These are phyloP conservation scores for Cuculus canorus DNA, from an alignment of 2,797 vertebrate genomes.

Conservation along the genomic window DNA sequence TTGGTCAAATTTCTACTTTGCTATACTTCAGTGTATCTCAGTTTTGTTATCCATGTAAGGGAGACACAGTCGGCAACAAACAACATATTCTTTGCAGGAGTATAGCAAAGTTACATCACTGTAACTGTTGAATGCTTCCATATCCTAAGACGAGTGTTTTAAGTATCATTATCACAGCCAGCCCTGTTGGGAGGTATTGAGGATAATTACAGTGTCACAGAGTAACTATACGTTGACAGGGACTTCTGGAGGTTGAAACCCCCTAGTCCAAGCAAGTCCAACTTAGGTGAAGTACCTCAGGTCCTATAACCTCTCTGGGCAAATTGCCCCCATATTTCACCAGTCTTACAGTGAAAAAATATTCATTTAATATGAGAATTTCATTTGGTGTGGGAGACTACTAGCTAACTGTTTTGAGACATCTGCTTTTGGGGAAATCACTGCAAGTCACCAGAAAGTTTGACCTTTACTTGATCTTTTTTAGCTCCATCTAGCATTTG, in stretches of 20 bases:
- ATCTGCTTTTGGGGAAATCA: rapidly evolving
- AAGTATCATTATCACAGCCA: not conserved
- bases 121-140: not conserved
- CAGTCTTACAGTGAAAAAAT: rapidly evolving
- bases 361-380: not conserved
- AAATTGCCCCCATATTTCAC: not conserved
- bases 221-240: not conserved
- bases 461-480: not conserved
- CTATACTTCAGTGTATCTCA: not conserved
- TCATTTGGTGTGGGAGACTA: not conserved
- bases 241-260: not conserved
- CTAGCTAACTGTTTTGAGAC: not conserved
- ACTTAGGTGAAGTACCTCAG: not conserved
- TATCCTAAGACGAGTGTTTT: not conserved
- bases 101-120: not conserved
- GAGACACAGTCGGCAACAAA: not conserved
- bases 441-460: not conserved
- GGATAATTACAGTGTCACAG: not conserved
- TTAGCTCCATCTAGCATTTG: not conserved
- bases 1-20: not conserved
- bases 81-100: not conserved
- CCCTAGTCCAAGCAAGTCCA: not conserved
- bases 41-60: not conserved
- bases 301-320: not conserved
- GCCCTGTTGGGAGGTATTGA: not conserved